phyloP scores from a whole-genome alignment of 2,113 vertebrate genomes.

The Paramormyrops kingsleyae region DNA sequence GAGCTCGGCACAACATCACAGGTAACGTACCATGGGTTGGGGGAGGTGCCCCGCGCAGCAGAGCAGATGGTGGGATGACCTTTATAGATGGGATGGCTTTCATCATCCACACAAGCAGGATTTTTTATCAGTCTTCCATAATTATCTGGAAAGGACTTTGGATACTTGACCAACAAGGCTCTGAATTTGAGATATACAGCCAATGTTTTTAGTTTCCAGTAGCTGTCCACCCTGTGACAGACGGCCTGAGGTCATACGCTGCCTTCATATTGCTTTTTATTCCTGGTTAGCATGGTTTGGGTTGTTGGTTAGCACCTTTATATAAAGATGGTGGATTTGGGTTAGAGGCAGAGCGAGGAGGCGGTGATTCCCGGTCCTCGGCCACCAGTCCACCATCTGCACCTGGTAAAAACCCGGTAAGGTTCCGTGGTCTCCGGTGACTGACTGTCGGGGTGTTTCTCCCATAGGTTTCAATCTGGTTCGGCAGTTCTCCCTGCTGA shows the following conservation, averaged over 20 bases:
- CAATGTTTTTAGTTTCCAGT: neutral
- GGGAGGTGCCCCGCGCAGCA: neutral
- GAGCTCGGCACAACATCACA: slow-evolving; percentile 55
- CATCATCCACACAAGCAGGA: neutral
- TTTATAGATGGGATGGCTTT: neutral
- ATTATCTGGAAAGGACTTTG: neutral
- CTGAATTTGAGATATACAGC: neutral
- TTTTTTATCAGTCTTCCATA: neutral
- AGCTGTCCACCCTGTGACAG: neutral
- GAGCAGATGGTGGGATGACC: neutral
- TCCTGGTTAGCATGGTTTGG: neutral
- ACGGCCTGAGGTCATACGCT: neutral
- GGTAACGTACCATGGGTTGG: slow-evolving; percentile 36
- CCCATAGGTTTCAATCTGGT: slow-evolving; percentile 85
- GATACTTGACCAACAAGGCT: neutral
- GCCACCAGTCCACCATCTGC: neutral
- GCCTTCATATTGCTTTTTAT: neutral
- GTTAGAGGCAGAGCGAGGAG: neutral
- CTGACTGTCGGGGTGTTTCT: slow-evolving; percentile 28
- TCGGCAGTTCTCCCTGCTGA: slow-evolving; percentile 76
- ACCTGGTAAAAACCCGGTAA: neutral
- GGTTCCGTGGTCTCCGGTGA: neutral
- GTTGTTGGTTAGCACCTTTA: neutral
- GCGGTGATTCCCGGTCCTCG: neutral
- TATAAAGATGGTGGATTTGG: neutral